These are phyloP conservation scores for Scaptomyza polygonia DNA, from an alignment of 2,888 invertebrate species.

Conservation along the genomic window DNA sequence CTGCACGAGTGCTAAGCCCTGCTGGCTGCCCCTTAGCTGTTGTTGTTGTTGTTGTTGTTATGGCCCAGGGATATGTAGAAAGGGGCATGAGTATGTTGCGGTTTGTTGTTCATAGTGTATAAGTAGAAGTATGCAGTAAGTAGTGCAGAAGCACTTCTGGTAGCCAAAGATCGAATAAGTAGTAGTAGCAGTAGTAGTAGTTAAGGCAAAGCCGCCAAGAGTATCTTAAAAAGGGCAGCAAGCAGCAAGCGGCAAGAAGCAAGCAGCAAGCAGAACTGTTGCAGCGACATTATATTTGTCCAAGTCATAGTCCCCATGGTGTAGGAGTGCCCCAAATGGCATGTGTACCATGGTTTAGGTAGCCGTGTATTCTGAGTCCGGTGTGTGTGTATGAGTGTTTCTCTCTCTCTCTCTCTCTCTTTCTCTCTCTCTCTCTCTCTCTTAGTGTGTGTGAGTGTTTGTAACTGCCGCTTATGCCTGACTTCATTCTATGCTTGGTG, in stretches of 20 bases:
- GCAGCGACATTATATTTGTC: conserved; percentile 59
- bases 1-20: conserved; percentile 64
- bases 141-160: conserved; percentile 25
- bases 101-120: conserved; percentile 40
- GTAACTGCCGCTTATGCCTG: conserved; percentile 67
- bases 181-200: background rate
- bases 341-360: conserved; percentile 10
- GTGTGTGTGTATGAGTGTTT: background rate
- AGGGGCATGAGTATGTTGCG: conserved; percentile 51
- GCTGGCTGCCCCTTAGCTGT: conserved; percentile 11
- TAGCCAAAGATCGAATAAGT: conserved; percentile 53
- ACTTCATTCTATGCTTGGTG: conserved; percentile 62
- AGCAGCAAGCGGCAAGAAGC: background rate
- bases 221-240: conserved; percentile 44
- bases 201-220: conserved; percentile 39
- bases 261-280: conserved; percentile 4
- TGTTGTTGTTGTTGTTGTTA: conserved; percentile 11
- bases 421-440: conserved; percentile 2
- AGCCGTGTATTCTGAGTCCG: conserved; percentile 39
- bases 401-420: conserved; percentile 4
- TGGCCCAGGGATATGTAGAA: background rate
- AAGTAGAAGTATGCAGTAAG: background rate
- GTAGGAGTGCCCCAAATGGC: conserved; percentile 32
- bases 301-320: conserved; percentile 57
- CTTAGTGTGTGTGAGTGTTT: conserved; percentile 47